These are phyloP conservation scores for Brachionus calyciflorus DNA, from an alignment of 1,140 invertebrate genomes.

Conservation along the genomic window DNA sequence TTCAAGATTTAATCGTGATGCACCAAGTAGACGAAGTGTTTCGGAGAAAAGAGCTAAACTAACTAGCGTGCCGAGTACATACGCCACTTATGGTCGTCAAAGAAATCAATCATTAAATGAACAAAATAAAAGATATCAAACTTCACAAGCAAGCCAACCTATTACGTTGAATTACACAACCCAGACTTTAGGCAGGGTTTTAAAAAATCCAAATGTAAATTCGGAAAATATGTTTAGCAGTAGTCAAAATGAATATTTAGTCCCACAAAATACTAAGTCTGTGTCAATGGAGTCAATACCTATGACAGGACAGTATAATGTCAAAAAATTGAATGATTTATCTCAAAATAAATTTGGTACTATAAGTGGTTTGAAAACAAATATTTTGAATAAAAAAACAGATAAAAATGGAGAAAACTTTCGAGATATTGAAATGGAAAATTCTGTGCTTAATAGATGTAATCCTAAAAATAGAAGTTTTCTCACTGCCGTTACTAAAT, in stretches of 20 bases:
- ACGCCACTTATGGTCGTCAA: not conserved
- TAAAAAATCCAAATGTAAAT: no score
- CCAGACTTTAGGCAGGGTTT: not conserved
- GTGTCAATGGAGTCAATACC: constrained; percentile 22
- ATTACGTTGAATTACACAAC: not conserved
- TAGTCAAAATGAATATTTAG: not conserved
- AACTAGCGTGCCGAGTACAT: not conserved
- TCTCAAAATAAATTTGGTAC: not conserved
- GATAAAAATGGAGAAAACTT: no score
- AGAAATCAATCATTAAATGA: constrained; percentile 30
- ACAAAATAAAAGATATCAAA: not conserved
- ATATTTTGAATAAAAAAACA: not conserved
- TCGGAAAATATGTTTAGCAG: not conserved
- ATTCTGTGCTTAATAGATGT: not conserved
- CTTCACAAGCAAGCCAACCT: not conserved
- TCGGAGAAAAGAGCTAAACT: constrained; percentile 15
- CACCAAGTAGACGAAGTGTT: constrained; percentile 39
- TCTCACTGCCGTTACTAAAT: constrained; percentile 33
- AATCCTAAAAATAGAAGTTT: constrained; percentile 35
- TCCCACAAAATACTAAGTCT: constrained; percentile 7
- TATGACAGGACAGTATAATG: not conserved
- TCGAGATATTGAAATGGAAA: not conserved
- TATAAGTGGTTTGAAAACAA: not conserved
- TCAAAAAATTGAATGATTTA: not conserved
- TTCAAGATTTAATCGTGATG: constrained; percentile 43